These are phyloP conservation scores for Harpalus rubripes DNA, from an alignment of 2,888 invertebrate species.

Conservation along the genomic window DNA sequence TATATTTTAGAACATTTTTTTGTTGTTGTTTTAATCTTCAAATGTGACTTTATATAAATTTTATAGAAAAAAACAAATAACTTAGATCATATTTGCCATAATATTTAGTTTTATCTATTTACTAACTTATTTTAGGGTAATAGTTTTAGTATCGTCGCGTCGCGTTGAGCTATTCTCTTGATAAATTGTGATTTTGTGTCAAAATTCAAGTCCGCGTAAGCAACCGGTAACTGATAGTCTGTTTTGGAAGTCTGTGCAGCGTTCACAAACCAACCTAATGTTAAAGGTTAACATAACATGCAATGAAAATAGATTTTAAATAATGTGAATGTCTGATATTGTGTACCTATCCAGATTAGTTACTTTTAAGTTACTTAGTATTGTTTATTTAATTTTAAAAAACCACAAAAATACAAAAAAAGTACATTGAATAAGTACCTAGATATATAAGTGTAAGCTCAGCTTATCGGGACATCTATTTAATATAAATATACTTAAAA, in stretches of 20 bases:
- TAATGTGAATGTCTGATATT: constrained; percentile 76
- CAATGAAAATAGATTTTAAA: constrained; percentile 68
- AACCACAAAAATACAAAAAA: constrained; percentile 73
- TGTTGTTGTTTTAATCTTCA: constrained; percentile 61
- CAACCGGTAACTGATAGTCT: constrained; percentile 50
- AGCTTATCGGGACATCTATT: constrained; percentile 78
- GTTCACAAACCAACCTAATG: constrained; percentile 58
- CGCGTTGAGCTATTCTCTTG: constrained; percentile 40
- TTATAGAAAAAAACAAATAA: constrained; percentile 39
- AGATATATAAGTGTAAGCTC: constrained; percentile 72
- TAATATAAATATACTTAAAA: constrained; percentile 72
- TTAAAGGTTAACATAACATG: constrained; percentile 66
- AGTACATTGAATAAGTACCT: constrained; percentile 69
- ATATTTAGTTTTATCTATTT: constrained; percentile 59
- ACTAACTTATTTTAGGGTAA: constrained; percentile 59
- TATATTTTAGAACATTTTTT: constrained; percentile 54
- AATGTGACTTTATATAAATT: constrained; percentile 45
- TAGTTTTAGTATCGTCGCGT: constrained; percentile 26
- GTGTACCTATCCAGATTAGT: constrained; percentile 76
- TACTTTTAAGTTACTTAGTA: constrained; percentile 73
- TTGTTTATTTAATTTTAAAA: constrained; percentile 73
- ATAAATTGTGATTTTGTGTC: constrained; percentile 36
- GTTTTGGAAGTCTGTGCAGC: constrained; percentile 64
- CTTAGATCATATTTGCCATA: constrained; percentile 62
- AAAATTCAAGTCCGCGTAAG: constrained; percentile 41